These are phyloP conservation scores for Dendrocincla fuliginosa DNA, from an alignment of 2,797 vertebrate genomes.

Conservation along the genomic window DNA sequence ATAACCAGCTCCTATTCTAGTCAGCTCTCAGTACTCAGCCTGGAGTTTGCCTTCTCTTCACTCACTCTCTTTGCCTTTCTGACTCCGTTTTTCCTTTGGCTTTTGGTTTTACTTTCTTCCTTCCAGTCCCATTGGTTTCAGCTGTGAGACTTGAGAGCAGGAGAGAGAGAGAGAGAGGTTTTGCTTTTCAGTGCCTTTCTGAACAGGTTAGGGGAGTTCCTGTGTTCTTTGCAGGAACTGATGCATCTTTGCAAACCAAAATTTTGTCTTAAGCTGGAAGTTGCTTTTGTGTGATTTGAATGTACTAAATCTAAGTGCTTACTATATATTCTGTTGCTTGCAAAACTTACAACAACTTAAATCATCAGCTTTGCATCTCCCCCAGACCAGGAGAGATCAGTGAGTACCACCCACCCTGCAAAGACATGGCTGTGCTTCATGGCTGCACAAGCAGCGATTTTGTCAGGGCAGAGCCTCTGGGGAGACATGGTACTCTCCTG, in stretches of 20 bases:
- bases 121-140: not conserved
- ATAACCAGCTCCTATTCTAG: not conserved
- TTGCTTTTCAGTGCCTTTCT: not conserved
- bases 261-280: not conserved
- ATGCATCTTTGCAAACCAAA: not conserved
- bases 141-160: not conserved
- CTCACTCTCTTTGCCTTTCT: not conserved
- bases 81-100: not conserved
- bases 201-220: not conserved
- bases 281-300: not conserved
- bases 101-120: not conserved
- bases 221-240: not conserved
- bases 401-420: not conserved
- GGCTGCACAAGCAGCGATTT: not conserved
- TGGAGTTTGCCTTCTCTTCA: not conserved
- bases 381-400: not conserved
- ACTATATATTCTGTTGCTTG: not conserved
- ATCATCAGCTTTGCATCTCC: not conserved
- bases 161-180: not conserved
- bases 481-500: accelerated
- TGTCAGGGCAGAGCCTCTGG: not conserved
- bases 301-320: not conserved
- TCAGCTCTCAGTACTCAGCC: not conserved
- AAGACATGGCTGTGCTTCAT: not conserved
- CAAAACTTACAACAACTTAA: not conserved